Base-by-base conservation (phyloP, 1,140 invertebrate species). In the Argopecten irradians region DNA sequence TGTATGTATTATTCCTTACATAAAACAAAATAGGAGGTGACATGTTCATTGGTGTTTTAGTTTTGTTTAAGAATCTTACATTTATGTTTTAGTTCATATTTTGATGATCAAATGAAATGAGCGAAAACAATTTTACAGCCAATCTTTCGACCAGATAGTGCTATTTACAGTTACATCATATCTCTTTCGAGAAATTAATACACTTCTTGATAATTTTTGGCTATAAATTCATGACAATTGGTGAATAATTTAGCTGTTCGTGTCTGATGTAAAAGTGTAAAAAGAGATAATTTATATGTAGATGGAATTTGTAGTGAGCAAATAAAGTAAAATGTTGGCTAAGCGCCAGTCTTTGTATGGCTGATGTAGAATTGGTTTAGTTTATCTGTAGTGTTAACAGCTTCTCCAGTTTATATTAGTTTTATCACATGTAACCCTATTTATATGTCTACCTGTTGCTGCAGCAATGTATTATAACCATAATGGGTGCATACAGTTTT, bases 1-100 rank as follows among this genome's bases (percentile, higher is more conserved):
- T 71, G 22, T 71, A 28, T 71, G 55, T 71, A 71, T 71, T 71
- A 71, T 71, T 71, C 55, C 55, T 71, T 71, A 71, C 55, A 28
- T 71, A 71, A 71, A 71, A 28, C 55, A 28, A 71, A 5, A 28
- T 71, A 71, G 55, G 22, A n/a, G 16, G 55, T 71, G 28, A 71
- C 55, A 28, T n/a, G 55, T 71, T n/a, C 22, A 71, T 71, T 71
- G 22, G 11, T 71, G n/a, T 71, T 71, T 71, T 3, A 28, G n/a
- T 71, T 71, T 71, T 28, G n/a, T 71, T 71, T 28, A 71, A 71
- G 28, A 3, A 1, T 71, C 55, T n/a, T 5, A 28, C n/a, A n/a
- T n/a, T 71, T 7, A n/a, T 16, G 28, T n/a, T 71, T 46, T 28
- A 71, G 22, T 71, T 71, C 8, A 71, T 71, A 71, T 28, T n/a